Percentiles rank a stretch among this genome's conserved stretches.
phyloP scores from a whole-genome alignment of 2,797 vertebrate genomes.

The Sciaenops ocellatus region DNA sequence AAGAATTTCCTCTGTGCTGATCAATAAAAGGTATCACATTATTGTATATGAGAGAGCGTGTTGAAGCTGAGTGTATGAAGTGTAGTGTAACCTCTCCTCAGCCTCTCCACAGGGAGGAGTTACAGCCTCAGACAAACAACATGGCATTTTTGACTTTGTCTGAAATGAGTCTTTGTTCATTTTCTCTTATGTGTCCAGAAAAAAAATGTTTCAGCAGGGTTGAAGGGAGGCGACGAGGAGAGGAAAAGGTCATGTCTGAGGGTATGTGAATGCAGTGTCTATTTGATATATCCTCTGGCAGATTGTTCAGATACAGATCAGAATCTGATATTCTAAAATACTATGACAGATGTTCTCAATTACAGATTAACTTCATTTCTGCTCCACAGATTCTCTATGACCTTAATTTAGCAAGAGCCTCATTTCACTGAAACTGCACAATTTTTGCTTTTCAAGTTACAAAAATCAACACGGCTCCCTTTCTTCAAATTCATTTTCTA shows the following conservation, averaged over 20 bases:
- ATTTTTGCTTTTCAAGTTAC: neutral
- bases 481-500: conserved; percentile 20
- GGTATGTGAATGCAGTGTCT: neutral
- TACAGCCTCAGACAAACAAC: neutral
- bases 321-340: conserved; percentile 62
- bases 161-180: conserved; percentile 6
- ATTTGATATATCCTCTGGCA: conserved; percentile 21
- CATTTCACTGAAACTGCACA: conserved; percentile 28
- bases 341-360: conserved; percentile 59
- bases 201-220: neutral
- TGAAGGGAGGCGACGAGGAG: neutral
- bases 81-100: neutral
- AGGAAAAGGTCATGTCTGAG: neutral
- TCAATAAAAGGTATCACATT: conserved; percentile 46
- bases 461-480: conserved; percentile 4
- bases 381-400: conserved; percentile 44
- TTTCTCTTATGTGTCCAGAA: neutral
- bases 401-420: conserved; percentile 50
- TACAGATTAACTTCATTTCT: conserved; percentile 71
- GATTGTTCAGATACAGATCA: conserved; percentile 47
- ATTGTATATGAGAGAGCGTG: conserved; percentile 26
- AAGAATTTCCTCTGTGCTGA: conserved; percentile 18
- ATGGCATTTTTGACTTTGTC: neutral
- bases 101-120: conserved; percentile 9
- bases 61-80: conserved; percentile 4